phyloP scores from a whole-genome alignment of 2,888 invertebrate genomes.

The Hofmannophila pseudospretella region DNA sequence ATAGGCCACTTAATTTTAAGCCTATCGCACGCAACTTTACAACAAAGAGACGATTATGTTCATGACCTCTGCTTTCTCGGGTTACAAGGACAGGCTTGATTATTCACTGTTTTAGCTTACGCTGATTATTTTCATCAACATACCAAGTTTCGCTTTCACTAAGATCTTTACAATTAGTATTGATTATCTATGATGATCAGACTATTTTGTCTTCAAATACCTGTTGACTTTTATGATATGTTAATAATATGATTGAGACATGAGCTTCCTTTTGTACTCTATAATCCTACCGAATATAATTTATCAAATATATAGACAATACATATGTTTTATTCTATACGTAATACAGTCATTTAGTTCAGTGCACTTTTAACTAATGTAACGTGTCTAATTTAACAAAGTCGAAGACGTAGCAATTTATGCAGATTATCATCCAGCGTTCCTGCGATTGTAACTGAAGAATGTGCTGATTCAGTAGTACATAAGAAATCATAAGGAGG shows the following conservation, averaged over 20 bases:
- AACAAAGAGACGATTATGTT: conserved; percentile 47
- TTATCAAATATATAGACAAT: too few relatives aligned
- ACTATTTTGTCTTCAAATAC: too few relatives aligned
- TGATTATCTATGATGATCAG: too few relatives aligned
- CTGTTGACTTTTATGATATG: too few relatives aligned
- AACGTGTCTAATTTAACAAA: too few relatives aligned
- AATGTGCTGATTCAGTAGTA: conserved; percentile 1
- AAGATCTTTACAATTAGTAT: conserved; percentile 8
- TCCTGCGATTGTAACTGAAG: not conserved
- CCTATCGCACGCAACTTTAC: conserved; percentile 32
- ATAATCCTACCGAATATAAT: too few relatives aligned
- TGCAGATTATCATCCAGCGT: not conserved
- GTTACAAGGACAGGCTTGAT: conserved; percentile 38
- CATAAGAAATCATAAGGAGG: not conserved
- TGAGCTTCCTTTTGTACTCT: too few relatives aligned
- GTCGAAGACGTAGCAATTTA: too few relatives aligned
- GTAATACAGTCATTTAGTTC: too few relatives aligned
- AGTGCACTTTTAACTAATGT: too few relatives aligned
- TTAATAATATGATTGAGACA: too few relatives aligned
- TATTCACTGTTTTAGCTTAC: conserved; percentile 28
- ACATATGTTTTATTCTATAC: too few relatives aligned
- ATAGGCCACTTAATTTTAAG: conserved; percentile 29
- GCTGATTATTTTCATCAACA: not conserved
- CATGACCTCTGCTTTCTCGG: conserved; percentile 47
- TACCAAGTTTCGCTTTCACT: conserved; percentile 27